These are phyloP conservation scores for Macroglossus sobrinus DNA, from an alignment of 2,113 vertebrate genomes.

Conservation along the genomic window DNA sequence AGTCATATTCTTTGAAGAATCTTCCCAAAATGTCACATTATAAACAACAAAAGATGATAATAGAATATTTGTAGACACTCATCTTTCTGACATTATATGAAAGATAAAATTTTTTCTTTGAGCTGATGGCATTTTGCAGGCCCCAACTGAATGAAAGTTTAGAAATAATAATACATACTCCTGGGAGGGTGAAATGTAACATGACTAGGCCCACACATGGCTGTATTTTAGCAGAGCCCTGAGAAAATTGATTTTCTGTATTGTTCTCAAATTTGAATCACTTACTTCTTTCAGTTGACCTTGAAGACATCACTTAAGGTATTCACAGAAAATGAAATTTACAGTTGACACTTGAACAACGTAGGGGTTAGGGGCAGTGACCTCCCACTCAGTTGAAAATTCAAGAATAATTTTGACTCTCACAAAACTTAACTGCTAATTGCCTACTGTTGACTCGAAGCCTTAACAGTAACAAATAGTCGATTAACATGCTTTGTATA, in stretches of 20 bases:
- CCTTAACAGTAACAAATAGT: background rate
- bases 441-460: background rate
- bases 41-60: constrained; percentile 57
- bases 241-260: background rate
- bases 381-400: background rate
- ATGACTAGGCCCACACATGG: background rate
- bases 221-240: background rate
- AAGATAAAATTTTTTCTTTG: background rate
- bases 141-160: background rate
- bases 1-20: constrained; percentile 33
- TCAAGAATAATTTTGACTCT: background rate
- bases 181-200: background rate
- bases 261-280: background rate
- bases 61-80: background rate
- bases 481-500: background rate
- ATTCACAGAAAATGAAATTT: background rate
- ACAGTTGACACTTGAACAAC: background rate
- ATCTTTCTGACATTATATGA: background rate
- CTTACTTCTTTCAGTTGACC: background rate
- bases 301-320: background rate
- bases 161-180: background rate
- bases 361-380: no score
- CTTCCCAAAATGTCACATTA: constrained; percentile 57
- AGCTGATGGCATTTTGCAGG: constrained; percentile 30
- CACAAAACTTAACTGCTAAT: background rate